Evolutionary conservation across 64 coral and sea anemone species (phyloP).

Genomic region (Acropora tenuis): DNA sequence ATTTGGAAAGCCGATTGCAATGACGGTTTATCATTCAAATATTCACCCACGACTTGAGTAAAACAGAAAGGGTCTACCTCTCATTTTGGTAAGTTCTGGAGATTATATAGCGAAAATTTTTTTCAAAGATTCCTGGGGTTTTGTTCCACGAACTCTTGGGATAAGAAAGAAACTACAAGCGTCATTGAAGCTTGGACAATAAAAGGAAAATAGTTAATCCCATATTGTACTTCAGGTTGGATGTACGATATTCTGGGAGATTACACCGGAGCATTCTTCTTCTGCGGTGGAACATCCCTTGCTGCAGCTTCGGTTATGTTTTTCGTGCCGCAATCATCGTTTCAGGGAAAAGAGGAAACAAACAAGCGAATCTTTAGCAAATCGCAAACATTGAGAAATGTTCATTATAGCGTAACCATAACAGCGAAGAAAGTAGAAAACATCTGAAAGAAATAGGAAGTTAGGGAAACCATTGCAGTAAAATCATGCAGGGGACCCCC

Average conservation of each 20-base stretch:
- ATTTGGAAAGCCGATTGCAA: too few species aligned
- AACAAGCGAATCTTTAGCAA: neutral
- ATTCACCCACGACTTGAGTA: too few species aligned
- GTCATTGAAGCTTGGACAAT: neutral
- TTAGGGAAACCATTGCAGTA: neutral
- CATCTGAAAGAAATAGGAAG: neutral
- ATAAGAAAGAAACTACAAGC: neutral
- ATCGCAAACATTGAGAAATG: slow-evolving; percentile 20
- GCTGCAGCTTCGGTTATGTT: slow-evolving; percentile 72
- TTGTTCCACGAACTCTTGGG: too few species aligned
- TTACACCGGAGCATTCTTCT: slow-evolving; percentile 83
- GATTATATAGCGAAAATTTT: too few species aligned
- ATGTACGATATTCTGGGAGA: slow-evolving; percentile 84
- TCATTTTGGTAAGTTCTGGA: too few species aligned
- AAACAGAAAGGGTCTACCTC: too few species aligned
- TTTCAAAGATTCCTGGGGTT: too few species aligned
- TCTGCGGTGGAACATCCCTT: slow-evolving; percentile 66
- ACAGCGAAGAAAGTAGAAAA: neutral
- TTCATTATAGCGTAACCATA: slow-evolving; percentile 23
- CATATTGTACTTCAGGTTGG: slow-evolving; percentile 63
- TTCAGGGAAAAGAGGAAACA: neutral
- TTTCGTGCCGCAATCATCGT: slow-evolving; percentile 61
- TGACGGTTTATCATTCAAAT: too few species aligned
- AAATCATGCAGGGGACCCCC: too few species aligned
- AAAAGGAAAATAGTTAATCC: neutral